Conservation (phyloP, 2,113 vertebrate genomes). For the Heteronetta atricapilla region DNA sequence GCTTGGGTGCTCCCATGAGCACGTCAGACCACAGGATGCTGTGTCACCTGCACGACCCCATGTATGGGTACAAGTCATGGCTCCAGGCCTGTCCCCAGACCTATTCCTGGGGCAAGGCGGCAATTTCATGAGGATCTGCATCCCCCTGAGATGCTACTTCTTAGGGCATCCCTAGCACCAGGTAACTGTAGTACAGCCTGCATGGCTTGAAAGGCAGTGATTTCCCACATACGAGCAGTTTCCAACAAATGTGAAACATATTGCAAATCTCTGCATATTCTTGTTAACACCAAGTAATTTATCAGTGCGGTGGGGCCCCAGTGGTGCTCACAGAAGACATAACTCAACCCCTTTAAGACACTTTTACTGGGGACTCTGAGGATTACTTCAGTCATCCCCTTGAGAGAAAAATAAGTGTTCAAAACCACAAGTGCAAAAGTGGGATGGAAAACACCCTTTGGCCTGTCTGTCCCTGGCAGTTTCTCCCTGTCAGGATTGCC, state of each 20-base stretch:
- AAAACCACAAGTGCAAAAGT: background rate
- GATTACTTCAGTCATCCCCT: background rate
- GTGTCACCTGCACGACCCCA: rapidly evolving
- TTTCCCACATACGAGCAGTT: rapidly evolving
- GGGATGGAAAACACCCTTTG: background rate
- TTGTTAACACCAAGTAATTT: rapidly evolving
- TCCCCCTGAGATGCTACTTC: rapidly evolving
- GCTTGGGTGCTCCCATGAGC: background rate
- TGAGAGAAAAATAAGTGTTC: background rate
- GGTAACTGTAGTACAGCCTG: rapidly evolving
- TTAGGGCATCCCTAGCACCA: background rate
- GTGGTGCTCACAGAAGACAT: background rate
- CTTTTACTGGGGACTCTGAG: background rate
- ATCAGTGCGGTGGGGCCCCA: background rate
- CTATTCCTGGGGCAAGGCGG: background rate
- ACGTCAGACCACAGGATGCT: rapidly evolving
- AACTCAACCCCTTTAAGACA: background rate
- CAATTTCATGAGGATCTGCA: rapidly evolving
- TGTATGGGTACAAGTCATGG: rapidly evolving
- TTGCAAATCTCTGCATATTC: rapidly evolving
- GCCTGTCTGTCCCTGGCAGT: background rate
- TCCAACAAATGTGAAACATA: rapidly evolving
- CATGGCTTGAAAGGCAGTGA: rapidly evolving
- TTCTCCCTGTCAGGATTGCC: background rate
- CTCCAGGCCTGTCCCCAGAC: background rate